phyloP scores from a whole-genome alignment of 2,797 vertebrate species.

The Acridotheres tristis region DNA sequence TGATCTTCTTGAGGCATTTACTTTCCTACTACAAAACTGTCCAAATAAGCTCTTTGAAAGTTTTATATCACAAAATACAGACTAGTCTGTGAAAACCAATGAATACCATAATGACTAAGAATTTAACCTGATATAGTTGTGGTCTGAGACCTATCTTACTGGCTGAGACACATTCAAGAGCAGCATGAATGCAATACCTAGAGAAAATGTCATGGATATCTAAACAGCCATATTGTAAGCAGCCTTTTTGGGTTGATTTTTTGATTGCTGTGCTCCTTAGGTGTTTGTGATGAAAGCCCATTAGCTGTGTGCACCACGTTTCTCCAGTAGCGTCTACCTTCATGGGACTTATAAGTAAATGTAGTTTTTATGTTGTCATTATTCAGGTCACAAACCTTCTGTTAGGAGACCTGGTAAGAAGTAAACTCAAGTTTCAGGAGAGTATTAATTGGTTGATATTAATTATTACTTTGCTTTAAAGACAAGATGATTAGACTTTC shows the following conservation, averaged over 20 bases:
- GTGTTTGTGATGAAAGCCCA: neutral
- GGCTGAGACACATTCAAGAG: neutral
- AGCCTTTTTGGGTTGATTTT: neutral
- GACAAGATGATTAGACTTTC: neutral
- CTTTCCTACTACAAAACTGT: neutral
- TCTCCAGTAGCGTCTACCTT: neutral
- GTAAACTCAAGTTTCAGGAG: neutral
- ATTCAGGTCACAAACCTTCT: constrained; percentile 42
- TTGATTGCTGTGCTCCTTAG: neutral
- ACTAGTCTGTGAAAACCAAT: neutral
- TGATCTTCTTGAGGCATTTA: neutral
- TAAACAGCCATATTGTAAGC: neutral
- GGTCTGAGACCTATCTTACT: neutral
- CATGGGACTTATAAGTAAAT: neutral
- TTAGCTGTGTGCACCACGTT: neutral
- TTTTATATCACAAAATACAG: neutral
- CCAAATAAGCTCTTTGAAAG: neutral
- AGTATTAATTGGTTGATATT: neutral
- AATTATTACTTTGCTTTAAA: constrained; percentile 12
- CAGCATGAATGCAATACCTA: neutral
- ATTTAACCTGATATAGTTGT: neutral
- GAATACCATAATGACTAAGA: neutral
- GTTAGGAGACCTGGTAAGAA: neutral
- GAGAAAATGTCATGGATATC: neutral
- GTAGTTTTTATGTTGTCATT: constrained; percentile 23